These are phyloP conservation scores for Smithornis capensis DNA, from an alignment of 2,113 vertebrate species.

Conservation along the genomic window DNA sequence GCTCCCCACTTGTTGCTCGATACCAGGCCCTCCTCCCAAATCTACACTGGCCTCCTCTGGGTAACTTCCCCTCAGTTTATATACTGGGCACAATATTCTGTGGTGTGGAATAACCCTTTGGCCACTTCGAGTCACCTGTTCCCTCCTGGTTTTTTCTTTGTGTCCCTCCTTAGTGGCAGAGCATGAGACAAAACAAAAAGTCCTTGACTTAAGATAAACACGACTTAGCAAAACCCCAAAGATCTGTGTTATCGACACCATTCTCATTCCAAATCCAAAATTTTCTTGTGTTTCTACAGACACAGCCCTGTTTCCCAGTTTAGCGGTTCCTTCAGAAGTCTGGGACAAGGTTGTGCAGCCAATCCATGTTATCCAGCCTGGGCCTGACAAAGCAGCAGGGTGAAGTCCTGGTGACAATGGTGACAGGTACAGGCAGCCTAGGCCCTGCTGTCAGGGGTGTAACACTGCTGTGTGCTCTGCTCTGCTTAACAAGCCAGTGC, in stretches of 20 bases:
- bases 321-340: not conserved
- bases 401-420: not conserved
- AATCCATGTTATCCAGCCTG: rapidly evolving
- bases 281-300: not conserved
- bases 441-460: not conserved
- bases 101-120: not conserved
- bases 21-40: not conserved
- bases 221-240: not conserved
- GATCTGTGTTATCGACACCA: not conserved
- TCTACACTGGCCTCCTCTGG: not conserved
- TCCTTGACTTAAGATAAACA: not conserved
- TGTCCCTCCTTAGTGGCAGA: not conserved
- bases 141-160: not conserved
- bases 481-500: not conserved
- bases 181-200: not conserved
- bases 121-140: not conserved
- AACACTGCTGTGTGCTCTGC: not conserved
- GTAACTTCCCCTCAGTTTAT: not conserved
- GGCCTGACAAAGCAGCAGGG: not conserved
- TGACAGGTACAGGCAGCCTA: not conserved
- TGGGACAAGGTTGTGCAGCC: not conserved
- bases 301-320: not conserved
- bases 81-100: not conserved
- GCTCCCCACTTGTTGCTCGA: not conserved
- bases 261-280: not conserved